Base-by-base conservation (phyloP, 2,888 invertebrate genomes). In the Eilema sororculum region DNA sequence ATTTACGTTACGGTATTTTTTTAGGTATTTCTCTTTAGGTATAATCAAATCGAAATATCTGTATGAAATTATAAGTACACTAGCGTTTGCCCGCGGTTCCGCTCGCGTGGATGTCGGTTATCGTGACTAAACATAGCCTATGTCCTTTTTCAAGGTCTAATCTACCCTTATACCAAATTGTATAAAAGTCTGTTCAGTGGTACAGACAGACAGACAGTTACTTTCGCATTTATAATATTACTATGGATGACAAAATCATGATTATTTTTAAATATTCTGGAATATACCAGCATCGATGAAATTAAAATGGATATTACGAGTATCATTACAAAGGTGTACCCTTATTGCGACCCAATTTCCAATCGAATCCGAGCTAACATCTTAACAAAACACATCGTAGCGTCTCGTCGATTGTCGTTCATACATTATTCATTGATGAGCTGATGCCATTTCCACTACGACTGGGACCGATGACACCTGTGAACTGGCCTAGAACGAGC, bases 401-500 rank as follows among this genome's bases (percentile, higher is more conserved):
- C 71, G 64, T 67, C 67, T 71, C 68, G 79, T 74, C 69, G 70
- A 70, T 79, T 69, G 69, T 66, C 69, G 69, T 75, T 78, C 84
- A 89, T 90, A 82, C 88, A 91, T 92, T 86, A 92, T 92, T 90
- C 91, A 92, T 90, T 86, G 89, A 87, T 84, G 87, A 82, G 82
- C 85, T 83, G 84, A 76, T 80, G 80, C 82, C 75, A 82, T 78
- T 81, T 82, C 81, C 78, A 81, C 71, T 81, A 77, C 81, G 82
- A 78, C 80, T 86, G 87, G 74, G 86, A 82, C 84, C 83, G 74
- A 72, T 74, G 78, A 78, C 90, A 89, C 86, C 88, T 89, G 88
- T 82, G 85, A 80, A 77, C 75, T 74, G 77, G 76, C 75, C 75
- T 72, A 74, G 63, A 74, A 33, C 78, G 76, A 78, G 83, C 82